Evolutionary conservation across 2,797 vertebrate species (phyloP).

Genomic region (Hydrophis major): DNA sequence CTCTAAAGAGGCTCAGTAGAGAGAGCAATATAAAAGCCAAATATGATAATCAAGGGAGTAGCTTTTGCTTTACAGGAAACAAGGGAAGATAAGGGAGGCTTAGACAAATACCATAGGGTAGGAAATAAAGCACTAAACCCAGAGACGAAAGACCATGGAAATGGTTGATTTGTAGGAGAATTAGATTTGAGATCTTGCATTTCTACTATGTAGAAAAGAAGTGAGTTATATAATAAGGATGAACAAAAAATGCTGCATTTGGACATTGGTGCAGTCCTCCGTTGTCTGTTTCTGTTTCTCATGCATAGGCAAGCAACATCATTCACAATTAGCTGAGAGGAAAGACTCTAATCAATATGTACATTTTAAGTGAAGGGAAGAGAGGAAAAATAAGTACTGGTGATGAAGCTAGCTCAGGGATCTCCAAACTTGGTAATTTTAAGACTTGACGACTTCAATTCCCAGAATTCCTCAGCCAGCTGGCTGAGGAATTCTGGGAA

Average conservation of each 20-base stretch:
- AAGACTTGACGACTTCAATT: neutral
- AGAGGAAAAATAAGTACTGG: neutral
- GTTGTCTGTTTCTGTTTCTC: neutral
- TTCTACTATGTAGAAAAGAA: neutral
- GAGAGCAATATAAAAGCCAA: neutral
- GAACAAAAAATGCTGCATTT: neutral
- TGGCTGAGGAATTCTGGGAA: neutral
- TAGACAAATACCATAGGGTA: neutral
- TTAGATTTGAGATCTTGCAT: neutral
- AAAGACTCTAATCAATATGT: neutral
- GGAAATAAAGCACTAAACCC: neutral
- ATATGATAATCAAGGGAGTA: neutral
- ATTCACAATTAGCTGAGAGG: neutral
- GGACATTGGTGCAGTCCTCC: neutral
- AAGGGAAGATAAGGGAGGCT: neutral
- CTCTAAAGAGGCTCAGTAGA: neutral
- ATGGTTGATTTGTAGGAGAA: neutral
- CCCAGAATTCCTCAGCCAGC: neutral
- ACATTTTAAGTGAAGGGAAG: neutral
- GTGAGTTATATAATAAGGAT: neutral
- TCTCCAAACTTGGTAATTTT: neutral
- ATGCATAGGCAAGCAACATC: rapidly evolving
- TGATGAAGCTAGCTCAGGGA: neutral
- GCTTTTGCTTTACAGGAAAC: neutral
- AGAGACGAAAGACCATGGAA: neutral